These are phyloP conservation scores for Anticlea derivata DNA, from an alignment of 2,888 invertebrate species.

Conservation along the genomic window DNA sequence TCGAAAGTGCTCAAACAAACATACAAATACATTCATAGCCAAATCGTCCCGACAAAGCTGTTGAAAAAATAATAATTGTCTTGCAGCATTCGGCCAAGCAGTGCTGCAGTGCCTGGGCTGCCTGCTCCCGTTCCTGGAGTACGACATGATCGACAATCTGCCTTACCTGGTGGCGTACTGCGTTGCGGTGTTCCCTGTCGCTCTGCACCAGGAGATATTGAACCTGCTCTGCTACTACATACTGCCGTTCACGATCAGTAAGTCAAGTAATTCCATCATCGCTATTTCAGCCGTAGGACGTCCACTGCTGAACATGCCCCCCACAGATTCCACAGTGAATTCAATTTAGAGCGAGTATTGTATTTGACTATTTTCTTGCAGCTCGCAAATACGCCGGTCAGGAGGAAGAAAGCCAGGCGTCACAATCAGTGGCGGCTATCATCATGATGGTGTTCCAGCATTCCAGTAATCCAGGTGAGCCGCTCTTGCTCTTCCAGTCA, in stretches of 20 bases:
- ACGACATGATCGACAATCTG: conserved; percentile 97
- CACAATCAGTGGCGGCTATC: conserved; percentile 95
- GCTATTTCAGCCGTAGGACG: too few species aligned
- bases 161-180: conserved; percentile 97
- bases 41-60: too few species aligned
- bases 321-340: too few species aligned
- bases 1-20: too few species aligned
- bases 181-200: conserved; percentile 94
- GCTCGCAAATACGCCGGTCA: conserved; percentile 88
- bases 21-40: too few species aligned
- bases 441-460: conserved; percentile 99
- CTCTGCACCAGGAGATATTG: conserved; percentile 96
- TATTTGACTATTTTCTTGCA: conserved; percentile 46
- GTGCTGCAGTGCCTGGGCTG: conserved; percentile 97
- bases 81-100: conserved; percentile 95
- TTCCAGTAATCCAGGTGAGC: conserved; percentile 92
- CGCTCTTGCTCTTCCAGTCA: too few species aligned
- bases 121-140: conserved; percentile 97
- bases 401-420: conserved; percentile 90
- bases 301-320: too few species aligned
- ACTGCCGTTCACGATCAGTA: conserved; percentile 97
- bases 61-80: too few species aligned
- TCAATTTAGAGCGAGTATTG: too few species aligned
- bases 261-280: too few species aligned
- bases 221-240: conserved; percentile 98